A percentile compares a stretch with the other conserved stretches of the same genome.
phyloP scores from a whole-genome alignment of 2,888 invertebrate species.

The Trichopoda pennipes region DNA sequence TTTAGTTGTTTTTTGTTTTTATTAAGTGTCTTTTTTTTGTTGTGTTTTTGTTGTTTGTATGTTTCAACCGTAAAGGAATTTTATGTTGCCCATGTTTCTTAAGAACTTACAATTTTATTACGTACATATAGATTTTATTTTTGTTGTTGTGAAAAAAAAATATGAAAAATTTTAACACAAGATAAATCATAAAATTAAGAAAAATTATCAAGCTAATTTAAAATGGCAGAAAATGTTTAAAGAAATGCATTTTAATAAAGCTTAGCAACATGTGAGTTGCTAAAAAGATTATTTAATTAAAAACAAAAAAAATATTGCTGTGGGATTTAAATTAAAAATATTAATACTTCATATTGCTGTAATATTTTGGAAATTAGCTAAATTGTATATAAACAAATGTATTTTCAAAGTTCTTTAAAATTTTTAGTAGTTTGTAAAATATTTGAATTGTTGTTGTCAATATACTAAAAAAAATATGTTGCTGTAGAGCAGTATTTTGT shows the following conservation, averaged over 20 bases:
- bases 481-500: no score
- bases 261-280: constrained; percentile 24
- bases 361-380: no score
- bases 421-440: no score
- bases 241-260: not conserved
- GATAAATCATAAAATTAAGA: constrained; percentile 27
- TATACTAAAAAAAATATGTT: no score
- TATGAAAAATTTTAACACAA: constrained; percentile 8
- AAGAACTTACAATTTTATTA: constrained; percentile 44
- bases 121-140: constrained; percentile 43
- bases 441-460: no score
- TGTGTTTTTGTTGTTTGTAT: constrained; percentile 8
- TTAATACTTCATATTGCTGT: not conserved
- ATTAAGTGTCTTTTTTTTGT: constrained; percentile 8
- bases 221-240: constrained; percentile 5
- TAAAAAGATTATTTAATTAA: not conserved
- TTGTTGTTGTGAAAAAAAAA: constrained; percentile 14
- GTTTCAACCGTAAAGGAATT: constrained; percentile 63
- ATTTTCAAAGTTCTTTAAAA: no score
- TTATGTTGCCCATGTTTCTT: constrained; percentile 53
- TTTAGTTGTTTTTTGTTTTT: constrained; percentile 41
- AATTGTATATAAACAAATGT: no score
- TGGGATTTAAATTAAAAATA: not conserved
- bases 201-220: constrained; percentile 37
- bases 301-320: no score